Evolutionary conservation across 2,113 vertebrate species (phyloP).

Genomic region (Etia nguti): DNA sequence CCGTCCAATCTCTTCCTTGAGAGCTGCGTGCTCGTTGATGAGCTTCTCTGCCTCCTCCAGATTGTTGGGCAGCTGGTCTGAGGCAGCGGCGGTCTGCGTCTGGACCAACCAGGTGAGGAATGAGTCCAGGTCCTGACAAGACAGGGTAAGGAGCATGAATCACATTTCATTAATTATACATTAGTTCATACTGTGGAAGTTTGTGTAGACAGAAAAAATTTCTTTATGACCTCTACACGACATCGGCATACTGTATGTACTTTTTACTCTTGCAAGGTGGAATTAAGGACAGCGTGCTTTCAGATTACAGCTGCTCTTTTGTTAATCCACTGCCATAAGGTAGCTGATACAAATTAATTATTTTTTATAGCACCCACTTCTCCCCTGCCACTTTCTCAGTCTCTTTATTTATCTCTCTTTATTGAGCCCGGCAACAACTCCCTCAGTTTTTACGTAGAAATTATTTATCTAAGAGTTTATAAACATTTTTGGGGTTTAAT

Average conservation of each 20-base stretch:
- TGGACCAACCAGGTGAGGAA: conserved; percentile 92
- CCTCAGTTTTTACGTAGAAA: background rate
- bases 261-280: background rate
- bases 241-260: background rate
- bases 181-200: background rate
- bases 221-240: background rate
- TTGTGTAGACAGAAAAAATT: background rate
- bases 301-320: background rate
- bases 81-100: conserved; percentile 80
- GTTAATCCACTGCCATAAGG: background rate
- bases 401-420: no score
- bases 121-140: conserved; percentile 82
- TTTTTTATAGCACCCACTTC: background rate
- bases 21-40: conserved; percentile 81
- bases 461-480: background rate
- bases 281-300: background rate
- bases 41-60: conserved; percentile 82
- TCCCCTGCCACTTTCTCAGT: background rate
- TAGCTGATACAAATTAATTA: background rate
- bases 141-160: background rate
- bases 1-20: conserved; percentile 93
- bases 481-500: background rate
- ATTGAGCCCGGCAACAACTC: background rate
- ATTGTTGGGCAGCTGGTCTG: conserved; percentile 76
- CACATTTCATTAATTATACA: background rate